These are phyloP conservation scores for Pelecanoides urinatrix DNA, from an alignment of 2,113 vertebrate species.

Conservation along the genomic window DNA sequence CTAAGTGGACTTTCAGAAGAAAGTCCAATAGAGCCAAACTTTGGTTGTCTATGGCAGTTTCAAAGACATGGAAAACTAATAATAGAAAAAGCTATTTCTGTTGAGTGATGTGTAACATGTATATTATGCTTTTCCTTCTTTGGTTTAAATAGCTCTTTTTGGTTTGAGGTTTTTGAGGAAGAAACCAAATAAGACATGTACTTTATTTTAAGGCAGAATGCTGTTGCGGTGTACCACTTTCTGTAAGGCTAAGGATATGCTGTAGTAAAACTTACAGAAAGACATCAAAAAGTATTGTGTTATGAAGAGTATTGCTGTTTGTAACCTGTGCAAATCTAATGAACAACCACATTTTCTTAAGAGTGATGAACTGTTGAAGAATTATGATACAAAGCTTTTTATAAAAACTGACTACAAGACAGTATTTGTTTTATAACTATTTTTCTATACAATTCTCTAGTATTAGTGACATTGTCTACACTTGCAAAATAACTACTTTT, in stretches of 20 bases:
- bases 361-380: background rate
- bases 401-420: background rate
- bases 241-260: conserved; percentile 37
- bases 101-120: conserved; percentile 51
- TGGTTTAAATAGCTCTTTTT: conserved; percentile 61
- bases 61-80: conserved; percentile 43
- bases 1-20: background rate
- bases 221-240: conserved; percentile 61
- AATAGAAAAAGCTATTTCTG: conserved; percentile 50
- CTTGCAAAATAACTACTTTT: background rate
- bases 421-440: background rate
- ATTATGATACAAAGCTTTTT: background rate
- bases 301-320: background rate
- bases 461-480: background rate
- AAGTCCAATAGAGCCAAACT: background rate
- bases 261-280: conserved; percentile 12
- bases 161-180: conserved; percentile 63
- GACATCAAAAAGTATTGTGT: background rate
- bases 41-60: conserved; percentile 13
- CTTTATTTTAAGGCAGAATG: conserved; percentile 62
- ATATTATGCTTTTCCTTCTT: conserved; percentile 59
- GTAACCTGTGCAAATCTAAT: background rate
- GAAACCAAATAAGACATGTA: conserved; percentile 41
- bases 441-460: background rate
- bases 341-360: background rate